phyloP scores from a whole-genome alignment of 1,140 invertebrate species.

The Drosophila ficusphila region DNA sequence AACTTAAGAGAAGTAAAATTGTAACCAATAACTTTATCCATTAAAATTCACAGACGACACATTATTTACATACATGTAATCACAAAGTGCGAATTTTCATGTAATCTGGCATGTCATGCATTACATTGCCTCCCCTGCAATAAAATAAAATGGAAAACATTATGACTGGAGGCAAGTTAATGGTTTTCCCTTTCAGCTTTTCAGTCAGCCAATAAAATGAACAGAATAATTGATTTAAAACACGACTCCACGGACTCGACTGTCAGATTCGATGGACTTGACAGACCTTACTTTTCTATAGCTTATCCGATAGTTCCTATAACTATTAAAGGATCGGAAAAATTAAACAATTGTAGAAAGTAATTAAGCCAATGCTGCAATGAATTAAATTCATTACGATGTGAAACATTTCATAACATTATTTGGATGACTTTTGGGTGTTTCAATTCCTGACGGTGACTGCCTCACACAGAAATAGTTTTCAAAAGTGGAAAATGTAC shows the following conservation, averaged over 20 bases:
- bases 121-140: slow-evolving; percentile 15
- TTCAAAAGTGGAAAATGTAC: background rate
- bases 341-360: too few relatives aligned
- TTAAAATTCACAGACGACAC: background rate
- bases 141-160: background rate
- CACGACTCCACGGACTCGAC: too few relatives aligned
- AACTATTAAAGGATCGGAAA: too few relatives aligned
- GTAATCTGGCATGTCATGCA: slow-evolving; percentile 29
- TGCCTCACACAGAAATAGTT: too few relatives aligned
- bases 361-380: too few relatives aligned
- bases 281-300: too few relatives aligned
- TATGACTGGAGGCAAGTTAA: slow-evolving; percentile 2
- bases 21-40: slow-evolving; percentile 1
- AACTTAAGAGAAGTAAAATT: background rate
- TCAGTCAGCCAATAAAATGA: background rate
- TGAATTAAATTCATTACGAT: too few relatives aligned
- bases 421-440: too few relatives aligned
- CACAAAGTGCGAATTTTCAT: background rate
- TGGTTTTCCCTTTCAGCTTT: slow-evolving; percentile 6
- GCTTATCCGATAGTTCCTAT: too few relatives aligned
- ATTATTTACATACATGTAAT: slow-evolving; percentile 24
- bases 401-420: too few relatives aligned
- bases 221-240: slow-evolving; percentile 30
- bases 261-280: slow-evolving; percentile 2
- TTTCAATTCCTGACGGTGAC: too few relatives aligned